Evolutionary conservation across 2,888 invertebrate species (phyloP), one percentile per base, ranked within the genome.

Genomic region (Perdita meconis): DNA sequence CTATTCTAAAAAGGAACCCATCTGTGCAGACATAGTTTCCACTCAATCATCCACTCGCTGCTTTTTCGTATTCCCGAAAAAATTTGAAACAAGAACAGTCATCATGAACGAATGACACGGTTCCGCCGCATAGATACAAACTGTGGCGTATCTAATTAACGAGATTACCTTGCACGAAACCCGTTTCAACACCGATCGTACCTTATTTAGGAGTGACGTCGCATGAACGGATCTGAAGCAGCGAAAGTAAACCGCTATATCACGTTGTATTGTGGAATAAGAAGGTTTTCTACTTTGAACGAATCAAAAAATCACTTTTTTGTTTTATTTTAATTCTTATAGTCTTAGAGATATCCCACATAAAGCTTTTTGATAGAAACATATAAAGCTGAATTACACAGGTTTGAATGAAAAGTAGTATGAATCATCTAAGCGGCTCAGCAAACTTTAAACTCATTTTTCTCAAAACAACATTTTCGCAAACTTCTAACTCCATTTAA

Each of bases 221-320:
- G 68, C 66, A 76, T 83, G 77, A 57, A 81, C 81, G 79, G 61
- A 66, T 67, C 84, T 84, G 76, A 82, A 86, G 80, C 70, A 80
- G 80, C 81, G 82, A 88, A 86, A 87, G 86, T 83, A 81, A 85
- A 80, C 69, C 55, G 51, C 38, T 63, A 44, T 60, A 19, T 19
- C n/a, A 12, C 53, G 19, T 65, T 38, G 51, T 65, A n/a, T n/a
- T n/a, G n/a, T n/a, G n/a, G n/a, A n/a, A n/a, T n/a, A n/a, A n/a
- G n/a, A n/a, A n/a, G n/a, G n/a, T n/a, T n/a, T n/a, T n/a, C n/a
- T n/a, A n/a, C n/a, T n/a, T n/a, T n/a, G n/a, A n/a, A n/a, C n/a
- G n/a, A n/a, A n/a, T n/a, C n/a, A n/a, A n/a, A n/a, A n/a, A n/a
- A n/a, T n/a, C n/a, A n/a, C n/a, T n/a, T n/a, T n/a, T n/a, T n/a